A percentile compares a stretch with the other conserved stretches of the same genome.
phyloP scores from a whole-genome alignment of 1,140 invertebrate species.

The Leptinotarsa defecta region DNA sequence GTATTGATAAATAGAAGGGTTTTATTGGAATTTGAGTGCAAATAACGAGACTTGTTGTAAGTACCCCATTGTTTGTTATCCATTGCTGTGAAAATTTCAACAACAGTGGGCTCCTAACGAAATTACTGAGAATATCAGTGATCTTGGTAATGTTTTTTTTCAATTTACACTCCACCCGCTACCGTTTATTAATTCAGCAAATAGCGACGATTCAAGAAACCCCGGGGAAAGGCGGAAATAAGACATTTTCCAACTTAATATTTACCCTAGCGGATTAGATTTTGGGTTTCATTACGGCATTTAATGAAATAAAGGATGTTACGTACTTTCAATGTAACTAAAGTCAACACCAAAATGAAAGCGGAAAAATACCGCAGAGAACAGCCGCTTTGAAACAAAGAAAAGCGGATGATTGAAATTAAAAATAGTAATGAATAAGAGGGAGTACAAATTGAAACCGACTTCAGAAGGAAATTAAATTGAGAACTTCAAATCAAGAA shows the following conservation, averaged over 20 bases:
- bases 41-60: too few relatives aligned
- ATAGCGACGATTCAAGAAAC: not conserved
- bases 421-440: not conserved
- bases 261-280: slow-evolving; percentile 16
- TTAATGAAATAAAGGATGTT: slow-evolving; percentile 5
- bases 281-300: slow-evolving; percentile 12
- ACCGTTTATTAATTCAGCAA: slow-evolving; percentile 1
- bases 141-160: not conserved
- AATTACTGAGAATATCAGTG: not conserved
- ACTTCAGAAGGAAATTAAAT: not conserved
- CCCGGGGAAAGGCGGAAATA: not conserved
- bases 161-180: not conserved
- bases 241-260: slow-evolving; percentile 9
- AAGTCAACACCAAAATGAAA: slow-evolving; percentile 3
- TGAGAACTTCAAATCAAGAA: not conserved
- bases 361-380: not conserved
- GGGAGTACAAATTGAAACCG: not conserved
- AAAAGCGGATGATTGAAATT: not conserved
- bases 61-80: too few relatives aligned
- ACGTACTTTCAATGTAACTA: not conserved
- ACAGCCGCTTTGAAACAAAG: not conserved
- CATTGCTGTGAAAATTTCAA: too few relatives aligned
- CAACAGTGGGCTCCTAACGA: not conserved
- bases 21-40: too few relatives aligned
- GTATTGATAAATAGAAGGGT: too few relatives aligned